Base-by-base conservation (phyloP, 2,888 invertebrate species). In the Scaptomyza reducta region DNA sequence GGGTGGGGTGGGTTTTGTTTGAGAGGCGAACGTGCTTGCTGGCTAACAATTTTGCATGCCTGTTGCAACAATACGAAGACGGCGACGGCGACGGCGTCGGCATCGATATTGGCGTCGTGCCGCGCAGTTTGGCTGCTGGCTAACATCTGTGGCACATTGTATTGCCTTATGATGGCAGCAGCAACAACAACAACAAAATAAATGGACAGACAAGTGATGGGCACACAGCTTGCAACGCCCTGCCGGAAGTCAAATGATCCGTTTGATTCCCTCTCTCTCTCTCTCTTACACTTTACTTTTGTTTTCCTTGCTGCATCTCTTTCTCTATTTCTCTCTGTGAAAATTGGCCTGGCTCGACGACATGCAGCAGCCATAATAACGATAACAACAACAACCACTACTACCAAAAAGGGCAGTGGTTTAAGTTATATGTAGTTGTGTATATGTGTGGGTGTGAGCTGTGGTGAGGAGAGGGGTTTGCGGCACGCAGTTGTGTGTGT, bases 191-290 rank as follows among this genome's bases (percentile, higher is more conserved):
- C 29, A 40, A 40, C 9, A 40, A 40, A 40, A 41, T 40, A 58
- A 65, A 50, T 51, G 55, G 44, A 54, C 70, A 70, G 50, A 60
- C 73, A 65, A 44, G 53, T 73, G 70, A 75, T 67, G 58, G 62
- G 74, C 68, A 44, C 66, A 41, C 62, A 54, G 72, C 66, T 51
- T 75, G 68, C 67, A 74, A 59, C 70, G 87, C 64, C 72, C 56
- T 84, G 81, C 87, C 81, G 84, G 87, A 81, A 81, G 81, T 75
- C 62, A 78, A 87, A 84, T 87, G 81, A 77, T 70, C 84, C 81
- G 71, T 87, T 84, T 87, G 81, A 84, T 84, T 80, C 70, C 71
- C 72, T 13, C 14, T 13, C n/a, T n/a, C 33, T 33, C 33, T 13
- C 59, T 66, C 9, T 6, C 16, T 7, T 25, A 13, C 54, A 44